Percentiles rank a stretch among this genome's conserved stretches.
Evolutionary conservation across 2,888 invertebrate species (phyloP).

Genomic region (Aphelenchoides bicaudatus): DNA sequence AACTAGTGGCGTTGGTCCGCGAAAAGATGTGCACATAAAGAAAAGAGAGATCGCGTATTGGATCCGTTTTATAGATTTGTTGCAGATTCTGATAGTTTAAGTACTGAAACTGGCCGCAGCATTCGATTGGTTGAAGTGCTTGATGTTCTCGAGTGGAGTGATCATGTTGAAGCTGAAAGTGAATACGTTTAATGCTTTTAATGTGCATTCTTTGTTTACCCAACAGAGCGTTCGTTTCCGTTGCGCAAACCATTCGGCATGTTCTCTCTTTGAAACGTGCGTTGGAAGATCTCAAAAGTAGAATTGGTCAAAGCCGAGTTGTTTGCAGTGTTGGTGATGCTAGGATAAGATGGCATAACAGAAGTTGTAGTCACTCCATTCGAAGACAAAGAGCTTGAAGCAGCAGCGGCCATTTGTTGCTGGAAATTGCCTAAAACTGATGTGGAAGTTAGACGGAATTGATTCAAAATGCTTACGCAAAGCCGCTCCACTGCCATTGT

Average conservation of each 20-base stretch:
- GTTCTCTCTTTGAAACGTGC: slow-evolving; percentile 35
- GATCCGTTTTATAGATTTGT: no score
- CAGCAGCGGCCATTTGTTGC: slow-evolving; percentile 32
- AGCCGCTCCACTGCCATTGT: slow-evolving; percentile 14
- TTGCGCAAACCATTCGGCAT: slow-evolving; percentile 23
- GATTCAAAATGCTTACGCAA: slow-evolving; percentile 25
- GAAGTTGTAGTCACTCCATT: neutral
- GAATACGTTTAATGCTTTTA: neutral
- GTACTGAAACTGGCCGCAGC: slow-evolving; percentile 23
- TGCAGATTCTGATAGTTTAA: no score
- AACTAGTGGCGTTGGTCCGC: no score
- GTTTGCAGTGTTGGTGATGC: slow-evolving; percentile 14
- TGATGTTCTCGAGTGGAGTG: slow-evolving; percentile 59
- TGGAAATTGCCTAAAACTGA: neutral
- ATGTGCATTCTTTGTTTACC: slow-evolving; percentile 7
- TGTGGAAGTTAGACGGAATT: slow-evolving; percentile 5
- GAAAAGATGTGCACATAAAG: no score
- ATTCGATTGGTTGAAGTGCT: slow-evolving; percentile 40
- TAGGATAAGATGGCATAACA: neutral
- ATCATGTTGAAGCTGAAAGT: slow-evolving; percentile 59
- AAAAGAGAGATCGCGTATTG: no score
- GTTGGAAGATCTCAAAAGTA: slow-evolving; percentile 37
- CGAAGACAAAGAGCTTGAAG: neutral
- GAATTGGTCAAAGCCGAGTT: slow-evolving; percentile 20
- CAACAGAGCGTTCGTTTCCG: slow-evolving; percentile 24